phyloP scores from a whole-genome alignment of 1,140 invertebrate species.

The Bombus superbus region DNA sequence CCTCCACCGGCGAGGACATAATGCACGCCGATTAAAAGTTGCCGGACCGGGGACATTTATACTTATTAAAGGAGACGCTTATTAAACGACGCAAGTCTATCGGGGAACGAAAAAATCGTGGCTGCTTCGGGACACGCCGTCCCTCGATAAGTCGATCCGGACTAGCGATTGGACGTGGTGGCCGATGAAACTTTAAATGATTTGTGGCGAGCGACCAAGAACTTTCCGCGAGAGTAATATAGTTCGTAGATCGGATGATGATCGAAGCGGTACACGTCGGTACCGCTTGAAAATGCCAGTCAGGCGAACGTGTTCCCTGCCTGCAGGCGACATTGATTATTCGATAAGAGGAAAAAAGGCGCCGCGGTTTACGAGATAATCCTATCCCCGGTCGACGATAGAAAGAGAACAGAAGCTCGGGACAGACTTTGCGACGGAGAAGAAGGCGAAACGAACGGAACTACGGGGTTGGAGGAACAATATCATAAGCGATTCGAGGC shows the following conservation, averaged over 20 bases:
- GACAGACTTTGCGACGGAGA: conserved; percentile 20
- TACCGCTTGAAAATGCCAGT: conserved; percentile 57
- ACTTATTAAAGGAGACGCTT: not conserved
- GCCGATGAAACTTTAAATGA: not conserved
- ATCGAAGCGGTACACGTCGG: not conserved
- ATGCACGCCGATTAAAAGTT: conserved; percentile 25
- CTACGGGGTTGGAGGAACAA: conserved; percentile 56
- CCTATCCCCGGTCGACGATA: conserved; percentile 45
- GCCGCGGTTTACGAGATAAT: conserved; percentile 71
- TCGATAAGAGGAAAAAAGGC: conserved; percentile 64
- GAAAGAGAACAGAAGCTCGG: conserved; percentile 4
- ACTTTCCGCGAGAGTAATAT: not conserved
- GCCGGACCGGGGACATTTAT: not conserved
- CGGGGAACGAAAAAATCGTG: too few relatives aligned
- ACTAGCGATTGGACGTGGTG: too few relatives aligned
- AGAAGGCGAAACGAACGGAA: conserved; percentile 35
- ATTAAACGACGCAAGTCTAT: too few relatives aligned
- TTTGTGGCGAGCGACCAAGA: not conserved
- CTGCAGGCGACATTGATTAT: conserved; percentile 71
- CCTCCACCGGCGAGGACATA: conserved; percentile 4
- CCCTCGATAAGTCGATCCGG: too few relatives aligned
- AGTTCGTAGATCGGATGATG: not conserved
- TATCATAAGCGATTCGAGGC: conserved; percentile 74
- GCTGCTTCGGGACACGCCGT: too few relatives aligned
- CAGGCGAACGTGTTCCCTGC: conserved; percentile 52